Evolutionary conservation across 2,113 vertebrate species (phyloP).

Genomic region (Phycodurus eques): DNA sequence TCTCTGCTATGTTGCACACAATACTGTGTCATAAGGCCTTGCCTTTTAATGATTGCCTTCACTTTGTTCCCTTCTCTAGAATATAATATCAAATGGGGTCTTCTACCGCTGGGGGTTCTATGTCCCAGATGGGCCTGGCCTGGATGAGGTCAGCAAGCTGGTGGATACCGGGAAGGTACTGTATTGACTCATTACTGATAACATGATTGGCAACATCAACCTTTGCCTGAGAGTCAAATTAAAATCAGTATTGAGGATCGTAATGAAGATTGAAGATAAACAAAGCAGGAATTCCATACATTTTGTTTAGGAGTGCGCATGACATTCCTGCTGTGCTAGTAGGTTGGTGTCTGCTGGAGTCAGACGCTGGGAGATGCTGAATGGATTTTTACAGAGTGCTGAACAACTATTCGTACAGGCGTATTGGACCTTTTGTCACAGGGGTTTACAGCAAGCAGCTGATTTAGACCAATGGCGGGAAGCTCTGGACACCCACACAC

Average conservation of each 20-base stretch:
- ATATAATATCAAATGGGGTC: constrained; percentile 78
- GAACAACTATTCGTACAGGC: constrained; percentile 60
- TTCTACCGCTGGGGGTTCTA: constrained; percentile 96
- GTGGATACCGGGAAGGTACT: constrained; percentile 89
- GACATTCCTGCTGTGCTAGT: constrained; percentile 13
- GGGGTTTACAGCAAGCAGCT: constrained; percentile 70
- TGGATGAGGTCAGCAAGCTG: constrained; percentile 83
- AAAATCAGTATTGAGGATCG: constrained; percentile 20
- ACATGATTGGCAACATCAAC: background rate
- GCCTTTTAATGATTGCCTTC: constrained; percentile 2
- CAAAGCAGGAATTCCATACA: constrained; percentile 64
- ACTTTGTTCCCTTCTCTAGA: constrained; percentile 68
- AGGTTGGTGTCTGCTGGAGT: constrained; percentile 25
- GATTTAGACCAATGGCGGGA: constrained; percentile 70
- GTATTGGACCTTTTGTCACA: constrained; percentile 68
- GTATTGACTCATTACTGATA: constrained; percentile 12
- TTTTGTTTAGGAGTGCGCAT: constrained; percentile 37
- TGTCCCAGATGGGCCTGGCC: constrained; percentile 77
- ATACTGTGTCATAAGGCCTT: background rate
- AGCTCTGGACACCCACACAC: constrained; percentile 55
- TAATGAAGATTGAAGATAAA: constrained; percentile 63
- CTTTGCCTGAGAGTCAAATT: constrained; percentile 4
- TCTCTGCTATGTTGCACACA: background rate
- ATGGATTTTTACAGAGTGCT: constrained; percentile 65
- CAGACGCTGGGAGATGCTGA: constrained; percentile 42